Conservation (phyloP, 2,113 vertebrate species). For the Cettia cetti region DNA sequence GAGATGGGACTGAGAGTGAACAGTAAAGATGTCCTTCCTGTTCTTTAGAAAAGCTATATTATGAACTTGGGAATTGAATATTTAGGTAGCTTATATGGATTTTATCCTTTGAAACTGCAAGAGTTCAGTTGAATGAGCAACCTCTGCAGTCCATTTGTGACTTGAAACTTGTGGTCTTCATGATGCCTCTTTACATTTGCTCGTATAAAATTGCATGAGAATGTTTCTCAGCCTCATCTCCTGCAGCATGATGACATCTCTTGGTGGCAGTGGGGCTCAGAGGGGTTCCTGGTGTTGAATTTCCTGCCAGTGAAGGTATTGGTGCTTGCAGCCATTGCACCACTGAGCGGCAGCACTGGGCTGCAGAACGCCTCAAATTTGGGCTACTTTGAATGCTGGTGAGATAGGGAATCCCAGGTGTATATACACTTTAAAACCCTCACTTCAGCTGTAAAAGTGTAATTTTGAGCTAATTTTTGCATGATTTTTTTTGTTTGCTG, state of each 20-base stretch:
- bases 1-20: background rate
- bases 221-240: background rate
- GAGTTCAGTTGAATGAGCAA: background rate
- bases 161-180: background rate
- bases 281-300: background rate
- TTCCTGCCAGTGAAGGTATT: accelerated
- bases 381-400: accelerated
- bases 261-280: background rate
- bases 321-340: background rate
- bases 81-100: background rate
- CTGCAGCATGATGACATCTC: background rate
- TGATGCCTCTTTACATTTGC: background rate
- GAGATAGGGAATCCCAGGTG: no score
- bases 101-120: background rate
- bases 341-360: constrained; percentile 27
- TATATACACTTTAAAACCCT: accelerated
- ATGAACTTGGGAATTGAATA: background rate
- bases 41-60: background rate
- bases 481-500: accelerated
- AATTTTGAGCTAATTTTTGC: background rate
- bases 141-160: background rate
- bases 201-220: background rate
- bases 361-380: background rate
- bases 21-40: background rate
- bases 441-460: background rate